Percentiles rank a stretch among this genome's conserved stretches.
Conservation (phyloP, 2,797 vertebrate species). For the Phrynocephalus forsythii region DNA sequence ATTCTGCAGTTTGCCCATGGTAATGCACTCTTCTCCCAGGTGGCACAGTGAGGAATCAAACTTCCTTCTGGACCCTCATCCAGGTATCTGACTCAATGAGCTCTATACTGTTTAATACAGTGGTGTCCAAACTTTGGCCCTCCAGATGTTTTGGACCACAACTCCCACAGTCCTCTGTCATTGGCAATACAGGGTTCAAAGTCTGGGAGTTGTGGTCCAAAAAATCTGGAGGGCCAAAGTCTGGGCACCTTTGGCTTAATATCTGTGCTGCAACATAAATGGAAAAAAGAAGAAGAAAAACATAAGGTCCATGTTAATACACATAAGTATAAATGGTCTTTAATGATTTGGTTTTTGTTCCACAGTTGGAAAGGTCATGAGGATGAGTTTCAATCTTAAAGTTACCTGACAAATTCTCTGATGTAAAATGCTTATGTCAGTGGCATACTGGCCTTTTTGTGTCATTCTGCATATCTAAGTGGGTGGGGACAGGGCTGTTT, state of each 20-base stretch:
- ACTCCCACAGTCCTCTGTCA: too few relatives aligned
- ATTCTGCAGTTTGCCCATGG: too few relatives aligned
- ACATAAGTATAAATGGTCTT: background rate
- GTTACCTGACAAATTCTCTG: background rate
- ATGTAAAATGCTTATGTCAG: background rate
- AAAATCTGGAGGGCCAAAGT: too few relatives aligned
- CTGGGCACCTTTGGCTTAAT: background rate
- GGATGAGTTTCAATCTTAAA: background rate
- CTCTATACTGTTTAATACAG: too few relatives aligned
- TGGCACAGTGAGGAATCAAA: too few relatives aligned
- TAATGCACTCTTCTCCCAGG: too few relatives aligned
- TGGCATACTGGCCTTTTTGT: background rate
- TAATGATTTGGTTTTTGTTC: background rate
- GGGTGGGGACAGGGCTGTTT: background rate
- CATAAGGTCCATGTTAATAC: background rate
- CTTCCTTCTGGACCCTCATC: too few relatives aligned
- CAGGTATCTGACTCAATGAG: too few relatives aligned
- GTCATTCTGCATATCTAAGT: background rate
- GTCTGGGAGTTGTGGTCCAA: too few relatives aligned
- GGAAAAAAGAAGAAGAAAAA: background rate
- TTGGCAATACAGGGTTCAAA: too few relatives aligned
- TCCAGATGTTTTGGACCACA: too few relatives aligned
- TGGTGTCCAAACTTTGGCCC: too few relatives aligned
- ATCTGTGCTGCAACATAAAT: background rate
- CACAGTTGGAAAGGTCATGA: background rate